phyloP scores from a whole-genome alignment of 2,888 invertebrate species.

The Taphrorychus bicolor region DNA sequence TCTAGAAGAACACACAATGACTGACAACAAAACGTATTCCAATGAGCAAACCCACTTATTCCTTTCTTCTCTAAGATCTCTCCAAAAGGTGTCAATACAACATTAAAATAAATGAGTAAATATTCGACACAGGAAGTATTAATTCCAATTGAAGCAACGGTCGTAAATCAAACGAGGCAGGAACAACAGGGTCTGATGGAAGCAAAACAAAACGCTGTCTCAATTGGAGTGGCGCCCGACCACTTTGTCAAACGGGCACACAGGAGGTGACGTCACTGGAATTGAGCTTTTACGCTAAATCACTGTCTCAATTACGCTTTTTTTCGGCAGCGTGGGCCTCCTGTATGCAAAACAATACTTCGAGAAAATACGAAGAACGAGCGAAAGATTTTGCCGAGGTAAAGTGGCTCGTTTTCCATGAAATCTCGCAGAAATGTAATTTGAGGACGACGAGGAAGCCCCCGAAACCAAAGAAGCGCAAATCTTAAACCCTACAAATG shows the following conservation, averaged over 20 bases:
- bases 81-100: too few species aligned
- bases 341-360: not conserved
- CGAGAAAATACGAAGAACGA: too few species aligned
- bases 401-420: constrained; percentile 47
- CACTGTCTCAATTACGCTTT: constrained; percentile 12
- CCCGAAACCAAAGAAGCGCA: constrained; percentile 53
- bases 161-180: constrained; percentile 59
- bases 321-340: too few species aligned
- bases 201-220: constrained; percentile 55
- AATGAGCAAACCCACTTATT: too few species aligned
- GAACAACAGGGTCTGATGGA: constrained; percentile 56
- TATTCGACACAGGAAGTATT: constrained; percentile 55
- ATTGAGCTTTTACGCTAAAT: constrained; percentile 27
- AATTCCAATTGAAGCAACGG: constrained; percentile 56
- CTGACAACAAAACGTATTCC: too few species aligned
- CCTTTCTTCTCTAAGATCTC: too few species aligned
- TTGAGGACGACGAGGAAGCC: constrained; percentile 47
- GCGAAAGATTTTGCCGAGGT: not conserved
- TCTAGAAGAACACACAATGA: too few species aligned
- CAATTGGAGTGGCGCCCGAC: constrained; percentile 60
- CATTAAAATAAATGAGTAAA: not conserved
- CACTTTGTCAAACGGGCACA: constrained; percentile 49
- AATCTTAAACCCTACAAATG: constrained; percentile 52
- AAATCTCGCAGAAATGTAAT: constrained; percentile 4
- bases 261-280: constrained; percentile 34